Conservation (phyloP, 2,113 vertebrate genomes). For the Lycocorax pyrrhopterus region DNA sequence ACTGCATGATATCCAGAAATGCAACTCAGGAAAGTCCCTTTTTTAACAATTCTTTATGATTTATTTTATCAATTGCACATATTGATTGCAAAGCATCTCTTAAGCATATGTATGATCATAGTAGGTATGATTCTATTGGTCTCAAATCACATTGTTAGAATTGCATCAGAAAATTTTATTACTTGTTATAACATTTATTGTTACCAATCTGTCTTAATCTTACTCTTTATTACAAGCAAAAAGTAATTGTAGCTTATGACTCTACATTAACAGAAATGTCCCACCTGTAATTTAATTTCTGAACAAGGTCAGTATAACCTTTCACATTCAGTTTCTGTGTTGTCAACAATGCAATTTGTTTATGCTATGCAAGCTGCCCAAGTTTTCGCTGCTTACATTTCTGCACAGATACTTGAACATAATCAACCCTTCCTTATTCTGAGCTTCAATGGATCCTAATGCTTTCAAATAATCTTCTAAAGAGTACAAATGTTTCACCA, state of each 20-base stretch:
- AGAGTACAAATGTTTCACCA: background rate
- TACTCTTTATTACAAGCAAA: background rate
- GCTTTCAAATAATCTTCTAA: background rate
- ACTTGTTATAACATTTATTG: background rate
- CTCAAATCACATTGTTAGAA: background rate
- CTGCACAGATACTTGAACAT: background rate
- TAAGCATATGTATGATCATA: background rate
- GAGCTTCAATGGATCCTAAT: background rate
- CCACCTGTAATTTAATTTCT: constrained; percentile 3
- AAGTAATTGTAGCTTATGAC: background rate
- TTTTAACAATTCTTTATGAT: background rate
- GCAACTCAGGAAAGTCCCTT: background rate
- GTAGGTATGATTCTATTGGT: background rate
- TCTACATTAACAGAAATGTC: background rate
- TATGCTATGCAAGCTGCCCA: background rate
- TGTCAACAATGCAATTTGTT: background rate
- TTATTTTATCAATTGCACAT: background rate
- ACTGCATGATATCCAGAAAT: background rate
- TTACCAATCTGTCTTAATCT: background rate
- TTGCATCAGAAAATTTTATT: background rate
- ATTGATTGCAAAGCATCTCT: background rate
- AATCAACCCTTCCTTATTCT: background rate
- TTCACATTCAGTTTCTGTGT: background rate
- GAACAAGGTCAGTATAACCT: constrained; percentile 20
- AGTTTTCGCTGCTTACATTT: background rate